Evolutionary conservation across 2,113 vertebrate species (phyloP).

Genomic region (Cyprinodon tularosa): DNA sequence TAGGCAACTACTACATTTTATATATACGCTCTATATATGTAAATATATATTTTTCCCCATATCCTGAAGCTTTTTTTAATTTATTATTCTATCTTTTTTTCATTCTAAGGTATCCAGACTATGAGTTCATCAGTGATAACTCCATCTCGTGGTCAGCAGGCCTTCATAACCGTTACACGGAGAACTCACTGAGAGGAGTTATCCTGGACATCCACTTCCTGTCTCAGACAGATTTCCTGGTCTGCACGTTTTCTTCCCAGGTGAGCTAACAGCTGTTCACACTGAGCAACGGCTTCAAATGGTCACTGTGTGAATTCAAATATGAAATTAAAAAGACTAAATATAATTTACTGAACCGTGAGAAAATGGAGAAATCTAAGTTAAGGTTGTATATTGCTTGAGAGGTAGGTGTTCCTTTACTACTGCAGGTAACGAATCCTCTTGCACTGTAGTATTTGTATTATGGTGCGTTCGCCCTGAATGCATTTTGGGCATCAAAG

Average conservation of each 20-base stretch:
- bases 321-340: neutral
- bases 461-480: too few relatives aligned
- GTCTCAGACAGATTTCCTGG: slow-evolving; percentile 96
- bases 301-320: neutral
- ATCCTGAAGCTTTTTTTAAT: too few relatives aligned
- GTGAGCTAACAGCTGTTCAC: slow-evolving; percentile 67
- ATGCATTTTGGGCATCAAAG: too few relatives aligned
- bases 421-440: neutral
- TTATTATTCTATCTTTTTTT: neutral
- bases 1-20: too few relatives aligned
- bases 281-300: neutral
- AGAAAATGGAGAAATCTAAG: neutral
- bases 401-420: neutral
- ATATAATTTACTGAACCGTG: neutral
- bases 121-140: slow-evolving; percentile 99
- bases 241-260: slow-evolving; percentile 98
- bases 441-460: neutral
- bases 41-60: too few relatives aligned
- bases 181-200: slow-evolving; percentile 95
- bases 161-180: slow-evolving; percentile 96
- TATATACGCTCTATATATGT: too few relatives aligned
- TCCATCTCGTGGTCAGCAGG: slow-evolving; percentile 99
- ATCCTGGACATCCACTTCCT: slow-evolving; percentile 98
- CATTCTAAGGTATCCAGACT: slow-evolving; percentile 88
- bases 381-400: neutral